Evolutionary conservation across 2,113 vertebrate species (phyloP), one percentile per base, ranked within the genome.

Genomic region (Arvicanthis niloticus): DNA sequence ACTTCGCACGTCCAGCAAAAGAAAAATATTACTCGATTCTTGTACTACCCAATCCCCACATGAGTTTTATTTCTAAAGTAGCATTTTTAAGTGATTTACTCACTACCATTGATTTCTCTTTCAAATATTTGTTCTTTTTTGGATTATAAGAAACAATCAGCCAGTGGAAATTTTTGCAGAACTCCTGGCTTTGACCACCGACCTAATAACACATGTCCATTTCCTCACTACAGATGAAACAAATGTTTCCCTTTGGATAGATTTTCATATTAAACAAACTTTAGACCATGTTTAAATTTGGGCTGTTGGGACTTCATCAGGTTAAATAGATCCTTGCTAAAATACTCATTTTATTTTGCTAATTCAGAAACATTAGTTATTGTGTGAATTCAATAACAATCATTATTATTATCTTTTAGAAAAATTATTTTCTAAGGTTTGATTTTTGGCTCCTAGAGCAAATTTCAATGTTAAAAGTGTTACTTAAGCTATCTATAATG

Each of bases 141-240:
- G 91, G 62, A 73, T 94, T 72, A 86, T 12, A 92, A 70, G 37
- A 16, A 92, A 65, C 65, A 95, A 67, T 31, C 24, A 93, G 48
- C 5, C 85, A 95, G 81, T 96, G 92, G 92, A 98, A 97, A 97
- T 68, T 97, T 96, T 97, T 97, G 62, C 78, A 94, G 95, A 97
- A 78, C 77, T 70, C 65, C 92, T 96, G 97, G 96, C 88, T 95
- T 88, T 95, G 62, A 70, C 26, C 84, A 56, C 51, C 89, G 92
- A 70, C 67, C 45, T 91, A 97, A 96, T 75, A 94, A 70, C 89
- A 96, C 73, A 97, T 93, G 94, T 60, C 72, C 92, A 95, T 65
- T 96, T 97, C 91, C 70, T 70, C 60, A 53, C 72, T 75, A 77
- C 89, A 95, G n/a, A 97, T 91, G 76, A 98, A 98, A 97, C 95